Percentiles rank a stretch among this genome's conserved stretches.
phyloP scores from a whole-genome alignment of 2,113 vertebrate genomes.

The Choloepus hoffmanni region DNA sequence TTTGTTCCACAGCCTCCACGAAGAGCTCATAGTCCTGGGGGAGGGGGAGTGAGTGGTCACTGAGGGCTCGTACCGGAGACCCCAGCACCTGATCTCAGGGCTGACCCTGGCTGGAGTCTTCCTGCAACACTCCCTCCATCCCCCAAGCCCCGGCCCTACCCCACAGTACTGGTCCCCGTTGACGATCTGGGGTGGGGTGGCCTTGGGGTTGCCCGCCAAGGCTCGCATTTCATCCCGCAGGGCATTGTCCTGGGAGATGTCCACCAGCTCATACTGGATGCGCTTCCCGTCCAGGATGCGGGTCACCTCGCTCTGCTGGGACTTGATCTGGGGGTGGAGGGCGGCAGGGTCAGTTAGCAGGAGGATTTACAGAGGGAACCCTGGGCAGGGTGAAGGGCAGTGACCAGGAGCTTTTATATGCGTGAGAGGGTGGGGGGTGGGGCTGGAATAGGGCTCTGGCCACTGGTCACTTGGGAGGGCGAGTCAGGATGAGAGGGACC shows the following conservation, averaged over 20 bases:
- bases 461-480: not conserved
- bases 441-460: not conserved
- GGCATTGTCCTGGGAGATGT: slow-evolving; percentile 94
- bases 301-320: slow-evolving; percentile 95
- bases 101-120: not conserved
- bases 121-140: not conserved
- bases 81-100: not conserved
- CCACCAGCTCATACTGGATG: slow-evolving; percentile 94
- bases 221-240: slow-evolving; percentile 95
- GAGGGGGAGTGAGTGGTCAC: slow-evolving; percentile 38
- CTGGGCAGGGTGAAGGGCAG: not conserved
- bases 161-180: slow-evolving; percentile 97
- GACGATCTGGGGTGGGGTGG: slow-evolving; percentile 96
- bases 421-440: too few relatives aligned
- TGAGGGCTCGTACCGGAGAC: not conserved
- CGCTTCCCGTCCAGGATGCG: slow-evolving; percentile 95
- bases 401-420: not conserved
- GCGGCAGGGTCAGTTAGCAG: not conserved
- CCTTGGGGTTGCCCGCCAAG: slow-evolving; percentile 92
- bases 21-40: slow-evolving; percentile 95
- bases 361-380: not conserved
- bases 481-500: not conserved
- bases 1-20: slow-evolving; percentile 94
- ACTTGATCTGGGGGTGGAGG: slow-evolving; percentile 92
- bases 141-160: slow-evolving; percentile 83